Base-by-base conservation (phyloP, 2,888 invertebrate species). In the Thecocarcelia acutangulata region DNA sequence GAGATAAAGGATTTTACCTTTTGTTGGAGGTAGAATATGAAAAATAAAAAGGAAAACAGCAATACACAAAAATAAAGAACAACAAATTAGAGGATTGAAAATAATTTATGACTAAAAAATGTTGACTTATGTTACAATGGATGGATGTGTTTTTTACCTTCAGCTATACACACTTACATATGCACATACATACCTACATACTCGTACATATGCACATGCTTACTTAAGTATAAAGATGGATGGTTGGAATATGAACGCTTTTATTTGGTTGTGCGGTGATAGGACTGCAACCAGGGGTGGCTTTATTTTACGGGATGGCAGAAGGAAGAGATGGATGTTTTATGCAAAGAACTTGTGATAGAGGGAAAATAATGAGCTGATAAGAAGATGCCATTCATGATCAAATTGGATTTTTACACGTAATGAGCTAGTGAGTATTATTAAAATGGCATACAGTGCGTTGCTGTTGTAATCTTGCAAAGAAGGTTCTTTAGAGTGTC, bases 41-140 rank as follows among this genome's bases (percentile, higher is more conserved):
- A 66, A 44, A 40, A 17, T 37, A 37, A 63, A 70, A 17, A 74
- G 52, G 68, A 44, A 61, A 12, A 59, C 58, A 48, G 2, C n/a
- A 63, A 48, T 46, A 52, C 24, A 68, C 50, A 68, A 44, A 75
- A 61, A 68, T 61, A 54, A 58, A 66, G 52, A 84, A 85, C 85
- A 87, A 86, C 87, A 88, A 89, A 88, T 89, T 89, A 88, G 87
- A 87, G 88, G 89, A 89, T 88, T 88, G 84, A 84, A 85, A 85
- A 86, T 87, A 84, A 89, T 89, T 88, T 89, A 88, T 86, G 85
- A 84, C 86, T 87, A 72, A 85, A 88, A 87, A 82, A 86, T 87
- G 84, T 87, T 89, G 89, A 88, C 87, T 88, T 88, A 88, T 87
- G 84, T 84, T 82, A 78, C 82, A 78, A 64, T 64, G 69, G 77